Conservation (phyloP, 2,797 vertebrate genomes). For the Eleutherodactylus coqui region DNA sequence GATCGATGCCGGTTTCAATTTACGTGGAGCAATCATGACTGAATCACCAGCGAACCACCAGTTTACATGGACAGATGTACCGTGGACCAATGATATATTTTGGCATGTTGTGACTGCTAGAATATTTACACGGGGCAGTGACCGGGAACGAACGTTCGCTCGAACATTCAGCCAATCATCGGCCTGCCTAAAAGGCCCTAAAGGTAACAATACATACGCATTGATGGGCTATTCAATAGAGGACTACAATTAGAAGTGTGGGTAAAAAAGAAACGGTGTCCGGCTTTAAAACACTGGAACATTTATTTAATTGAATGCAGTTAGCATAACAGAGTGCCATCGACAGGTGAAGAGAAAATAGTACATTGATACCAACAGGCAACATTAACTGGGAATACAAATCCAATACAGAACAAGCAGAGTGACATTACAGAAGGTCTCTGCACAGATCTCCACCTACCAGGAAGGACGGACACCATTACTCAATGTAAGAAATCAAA, state of each 20-base stretch:
- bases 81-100: too few relatives aligned
- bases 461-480: neutral
- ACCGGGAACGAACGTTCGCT: too few relatives aligned
- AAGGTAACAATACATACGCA: neutral
- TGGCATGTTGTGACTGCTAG: too few relatives aligned
- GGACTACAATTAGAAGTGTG: neutral
- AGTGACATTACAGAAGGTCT: neutral
- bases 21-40: too few relatives aligned
- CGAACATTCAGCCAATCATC: too few relatives aligned
- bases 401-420: neutral
- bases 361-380: conserved; percentile 4
- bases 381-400: neutral
- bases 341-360: neutral
- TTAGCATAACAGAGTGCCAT: conserved; percentile 22
- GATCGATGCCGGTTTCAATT: too few relatives aligned
- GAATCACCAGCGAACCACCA: too few relatives aligned
- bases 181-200: too few relatives aligned
- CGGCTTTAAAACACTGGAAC: conserved; percentile 15
- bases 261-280: conserved; percentile 11
- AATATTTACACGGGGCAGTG: too few relatives aligned
- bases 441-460: neutral
- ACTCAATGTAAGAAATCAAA: neutral
- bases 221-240: neutral
- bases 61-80: too few relatives aligned
- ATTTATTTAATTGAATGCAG: conserved; percentile 30